phyloP scores from a whole-genome alignment of 2,797 vertebrate species.

The Scolopax bukidnonensis region DNA sequence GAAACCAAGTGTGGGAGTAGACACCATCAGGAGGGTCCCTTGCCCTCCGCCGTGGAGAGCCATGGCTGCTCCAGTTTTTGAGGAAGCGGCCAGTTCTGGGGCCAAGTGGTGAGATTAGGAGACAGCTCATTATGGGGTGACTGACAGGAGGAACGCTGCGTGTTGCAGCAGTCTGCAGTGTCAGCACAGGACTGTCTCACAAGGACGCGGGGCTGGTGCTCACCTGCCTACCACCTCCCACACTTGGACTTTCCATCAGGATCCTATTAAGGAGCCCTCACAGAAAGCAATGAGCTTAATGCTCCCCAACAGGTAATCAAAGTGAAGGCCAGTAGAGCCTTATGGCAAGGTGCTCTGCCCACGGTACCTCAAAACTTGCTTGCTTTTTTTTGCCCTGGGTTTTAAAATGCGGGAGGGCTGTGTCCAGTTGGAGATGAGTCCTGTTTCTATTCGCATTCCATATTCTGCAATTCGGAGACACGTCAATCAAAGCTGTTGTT shows the following conservation, averaged over 20 bases:
- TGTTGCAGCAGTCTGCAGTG: background rate
- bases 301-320: background rate
- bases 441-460: background rate
- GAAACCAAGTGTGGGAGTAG: fast-evolving
- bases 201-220: fast-evolving
- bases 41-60: fast-evolving
- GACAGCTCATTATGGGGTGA: background rate
- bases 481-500: constrained; percentile 24
- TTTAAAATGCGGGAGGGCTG: no score
- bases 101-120: background rate
- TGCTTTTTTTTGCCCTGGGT: no score
- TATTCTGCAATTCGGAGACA: background rate
- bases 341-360: background rate
- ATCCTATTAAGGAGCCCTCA: background rate
- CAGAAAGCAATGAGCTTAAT: background rate
- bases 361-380: fast-evolving
- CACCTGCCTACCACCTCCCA: background rate
- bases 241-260: background rate
- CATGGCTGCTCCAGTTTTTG: background rate
- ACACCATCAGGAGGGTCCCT: background rate
- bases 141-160: background rate
- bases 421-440: background rate
- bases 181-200: background rate
- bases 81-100: background rate
- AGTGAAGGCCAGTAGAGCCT: fast-evolving